Percentiles rank a stretch among this genome's conserved stretches.
Conservation (phyloP, 2,888 invertebrate genomes). For the Macrosiphum euphorbiae region DNA sequence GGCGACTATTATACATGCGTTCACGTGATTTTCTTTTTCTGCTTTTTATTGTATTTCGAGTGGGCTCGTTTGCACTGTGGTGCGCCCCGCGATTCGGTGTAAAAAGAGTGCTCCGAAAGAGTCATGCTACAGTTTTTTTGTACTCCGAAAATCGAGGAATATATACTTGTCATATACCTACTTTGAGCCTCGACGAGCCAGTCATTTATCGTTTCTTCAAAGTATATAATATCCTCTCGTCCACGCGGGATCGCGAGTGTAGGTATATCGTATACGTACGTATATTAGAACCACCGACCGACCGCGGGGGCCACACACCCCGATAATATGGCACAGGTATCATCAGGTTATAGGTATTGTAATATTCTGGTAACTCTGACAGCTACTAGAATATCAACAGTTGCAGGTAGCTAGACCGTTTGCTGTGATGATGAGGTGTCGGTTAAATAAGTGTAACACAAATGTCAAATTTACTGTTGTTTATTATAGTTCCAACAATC, state of each 20-base stretch:
- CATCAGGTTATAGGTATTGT: neutral
- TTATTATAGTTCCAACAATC: no score
- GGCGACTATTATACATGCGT: neutral
- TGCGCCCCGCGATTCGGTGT: neutral
- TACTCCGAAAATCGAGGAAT: neutral
- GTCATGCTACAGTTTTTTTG: slow-evolving; percentile 3
- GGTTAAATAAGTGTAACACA: no score
- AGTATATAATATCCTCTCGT: neutral
- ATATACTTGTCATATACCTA: neutral
- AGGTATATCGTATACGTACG: neutral
- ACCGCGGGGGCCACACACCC: slow-evolving; percentile 20
- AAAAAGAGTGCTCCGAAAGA: neutral
- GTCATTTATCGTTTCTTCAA: neutral
- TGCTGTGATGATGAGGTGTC: no score
- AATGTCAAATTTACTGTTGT: no score
- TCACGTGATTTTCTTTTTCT: neutral
- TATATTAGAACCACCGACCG: neutral
- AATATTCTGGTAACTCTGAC: no score
- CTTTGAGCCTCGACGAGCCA: neutral
- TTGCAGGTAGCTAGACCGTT: no score
- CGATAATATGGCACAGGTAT: neutral
- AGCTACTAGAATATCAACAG: no score
- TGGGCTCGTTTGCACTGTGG: neutral
- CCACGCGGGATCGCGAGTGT: neutral
- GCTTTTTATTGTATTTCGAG: neutral